Evolutionary conservation across 2,797 vertebrate species (phyloP), one percentile per base, ranked within the genome.

Genomic region (Neoniphon sammara): DNA sequence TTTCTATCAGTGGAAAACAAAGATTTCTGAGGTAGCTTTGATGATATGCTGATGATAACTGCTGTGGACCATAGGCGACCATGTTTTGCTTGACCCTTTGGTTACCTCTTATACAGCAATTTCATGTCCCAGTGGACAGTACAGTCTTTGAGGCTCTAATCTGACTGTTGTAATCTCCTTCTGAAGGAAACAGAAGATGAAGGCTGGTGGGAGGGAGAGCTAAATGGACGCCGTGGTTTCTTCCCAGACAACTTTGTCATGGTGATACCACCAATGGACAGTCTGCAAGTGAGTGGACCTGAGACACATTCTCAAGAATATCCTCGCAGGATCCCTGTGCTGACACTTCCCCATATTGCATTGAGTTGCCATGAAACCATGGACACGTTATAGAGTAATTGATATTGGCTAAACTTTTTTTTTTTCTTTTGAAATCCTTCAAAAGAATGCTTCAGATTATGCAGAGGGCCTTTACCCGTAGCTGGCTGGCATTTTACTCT

Each of bases 151-250:
- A 78, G 68, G 59, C 47, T 84, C 61, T 85, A 61, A 81, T 82
- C 65, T 70, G 78, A 62, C 56, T 54, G 70, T 81, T 72, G 74
- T 91, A 66, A 84, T 92, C 81, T 91, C 61, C 30, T 34, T 84
- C 74, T 84, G n/a, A 89, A 97, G 96, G 91, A 89, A 66, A 88
- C 93, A 0, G 92, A 94, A 78, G 95, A 95, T 54, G 92, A 95
- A n/a, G 96, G 97, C 86, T 98, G 97, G 96, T 97, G 96, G 96
- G 95, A 96, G 88, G 95, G 97, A 52, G 95, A 98, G 83, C 75
- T 94, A 57, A 91, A 92, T 20, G 95, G 95, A 47, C 88, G 72
- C 62, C 86, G 90, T 34, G 97, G 96, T 25, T 89, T 95, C 82
- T 98, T 98, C 67, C 96, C 95, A 0, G 94, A 94, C 90, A 97